Base-by-base conservation (phyloP, 2,888 invertebrate species). In the Conistra vaccinii region DNA sequence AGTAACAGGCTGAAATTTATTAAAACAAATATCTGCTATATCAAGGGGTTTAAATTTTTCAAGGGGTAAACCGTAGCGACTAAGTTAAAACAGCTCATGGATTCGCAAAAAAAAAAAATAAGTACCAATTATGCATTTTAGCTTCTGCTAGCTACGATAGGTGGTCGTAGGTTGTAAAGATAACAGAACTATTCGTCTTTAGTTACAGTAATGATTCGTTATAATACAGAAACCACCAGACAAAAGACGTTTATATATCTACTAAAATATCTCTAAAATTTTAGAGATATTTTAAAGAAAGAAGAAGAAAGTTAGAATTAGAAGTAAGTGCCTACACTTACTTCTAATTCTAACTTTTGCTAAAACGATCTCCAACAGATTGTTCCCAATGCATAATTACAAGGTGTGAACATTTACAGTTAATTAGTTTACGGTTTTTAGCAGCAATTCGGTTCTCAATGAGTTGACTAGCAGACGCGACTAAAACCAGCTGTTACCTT, bases 391-490 rank as follows among this genome's bases (percentile, higher is more conserved):
- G n/a, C 17, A n/a, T 57, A 53, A 51, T 62, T 71, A 35, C 3
- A 17, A n/a, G 12, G 57, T 69, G 77, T 62, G 12, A 66, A 71
- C 17, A 29, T 51, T 51, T 51, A 10, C 20, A 48, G 57, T 51
- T 58, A 39, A 70, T 78, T 62, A 66, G 23, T 42, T 45, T n/a
- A 48, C 63, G 9, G 35, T 53, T n/a, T 55, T 67, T 68, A 82
- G 32, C 35, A 53, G n/a, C 6, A 32, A 53, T 70, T 82, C 12
- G 26, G 6, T 39, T 45, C 9, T 42, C 57, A 58, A 65, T 26
- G 39, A 57, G 53, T 14, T 12, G 26, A 65, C 53, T 53, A 29
- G 26, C n/a, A 51, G 35, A 67, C 51, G 14, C 55, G 12, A 14
- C 42, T 6, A 35, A 26, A 53, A 9, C 7, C 75, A 66, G 48